Conservation (phyloP, 2,888 invertebrate genomes). For the Adelphocoris suturalis region DNA sequence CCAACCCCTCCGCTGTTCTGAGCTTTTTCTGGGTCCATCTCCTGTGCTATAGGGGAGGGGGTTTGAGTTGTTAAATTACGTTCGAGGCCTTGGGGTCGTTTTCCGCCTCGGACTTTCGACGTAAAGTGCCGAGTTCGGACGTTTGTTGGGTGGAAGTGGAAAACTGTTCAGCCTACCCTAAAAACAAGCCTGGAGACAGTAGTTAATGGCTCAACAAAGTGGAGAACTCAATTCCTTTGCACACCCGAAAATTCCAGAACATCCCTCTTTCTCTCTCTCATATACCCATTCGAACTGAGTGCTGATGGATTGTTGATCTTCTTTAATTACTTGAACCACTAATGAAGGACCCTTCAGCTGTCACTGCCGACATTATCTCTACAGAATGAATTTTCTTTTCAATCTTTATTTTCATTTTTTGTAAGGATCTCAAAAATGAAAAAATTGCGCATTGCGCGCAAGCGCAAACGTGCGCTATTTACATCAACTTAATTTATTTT, state of each 20-base stretch:
- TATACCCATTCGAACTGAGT: background rate
- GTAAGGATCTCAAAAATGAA: no score
- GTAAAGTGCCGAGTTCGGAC: constrained; percentile 21
- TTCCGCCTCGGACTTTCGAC: background rate
- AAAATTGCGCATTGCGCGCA: no score
- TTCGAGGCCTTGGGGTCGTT: constrained; percentile 1
- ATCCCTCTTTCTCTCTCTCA: background rate
- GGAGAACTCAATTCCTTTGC: background rate
- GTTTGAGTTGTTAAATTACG: constrained; percentile 31
- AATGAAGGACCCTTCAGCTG: no score
- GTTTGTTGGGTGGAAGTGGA: constrained; percentile 13
- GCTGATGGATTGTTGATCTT: no score
- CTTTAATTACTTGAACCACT: no score
- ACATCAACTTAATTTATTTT: no score
- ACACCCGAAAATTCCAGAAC: background rate
- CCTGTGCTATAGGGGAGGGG: background rate
- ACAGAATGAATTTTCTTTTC: no score
- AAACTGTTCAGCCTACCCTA: constrained; percentile 1
- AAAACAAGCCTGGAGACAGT: constrained; percentile 34
- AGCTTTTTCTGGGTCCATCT: background rate
- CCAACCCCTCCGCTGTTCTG: background rate
- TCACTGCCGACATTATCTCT: no score
- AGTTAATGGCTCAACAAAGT: constrained; percentile 18
- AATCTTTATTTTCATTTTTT: no score
- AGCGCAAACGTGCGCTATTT: no score